These are phyloP conservation scores for Polylopha cassiicola DNA, from an alignment of 2,888 invertebrate species.

Conservation along the genomic window DNA sequence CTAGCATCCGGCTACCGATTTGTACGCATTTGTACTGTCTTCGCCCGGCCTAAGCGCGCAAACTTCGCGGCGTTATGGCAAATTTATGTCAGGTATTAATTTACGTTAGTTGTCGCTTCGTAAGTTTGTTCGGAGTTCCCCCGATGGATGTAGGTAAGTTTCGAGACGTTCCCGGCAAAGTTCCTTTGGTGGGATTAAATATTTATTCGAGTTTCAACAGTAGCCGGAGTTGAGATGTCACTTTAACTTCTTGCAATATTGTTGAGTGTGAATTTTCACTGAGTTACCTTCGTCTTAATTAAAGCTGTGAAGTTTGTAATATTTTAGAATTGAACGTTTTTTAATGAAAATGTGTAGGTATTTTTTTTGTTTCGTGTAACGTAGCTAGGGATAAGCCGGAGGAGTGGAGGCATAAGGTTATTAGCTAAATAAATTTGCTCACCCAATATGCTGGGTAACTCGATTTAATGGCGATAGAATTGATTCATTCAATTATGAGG, in stretches of 20 bases:
- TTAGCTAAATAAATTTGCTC: slow-evolving; percentile 77
- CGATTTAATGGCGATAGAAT: slow-evolving; percentile 77
- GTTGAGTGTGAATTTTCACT: slow-evolving; percentile 23
- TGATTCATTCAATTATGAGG: slow-evolving; percentile 77
- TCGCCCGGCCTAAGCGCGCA: slow-evolving; percentile 50
- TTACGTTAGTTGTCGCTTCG: slow-evolving; percentile 65
- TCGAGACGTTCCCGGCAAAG: slow-evolving; percentile 27
- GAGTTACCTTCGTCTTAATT: neutral
- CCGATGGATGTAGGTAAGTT: slow-evolving; percentile 31
- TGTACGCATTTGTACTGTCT: slow-evolving; percentile 55
- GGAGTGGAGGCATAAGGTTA: slow-evolving; percentile 62
- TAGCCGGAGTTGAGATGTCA: slow-evolving; percentile 40
- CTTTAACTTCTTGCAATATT: slow-evolving; percentile 26
- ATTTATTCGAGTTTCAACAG: slow-evolving; percentile 39
- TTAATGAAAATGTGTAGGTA: too few relatives aligned
- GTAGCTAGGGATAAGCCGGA: slow-evolving; percentile 17
- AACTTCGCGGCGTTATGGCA: slow-evolving; percentile 66
- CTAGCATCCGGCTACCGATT: slow-evolving; percentile 27
- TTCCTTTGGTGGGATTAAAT: slow-evolving; percentile 38
- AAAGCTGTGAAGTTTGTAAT: neutral
- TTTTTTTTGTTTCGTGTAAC: slow-evolving; percentile 13
- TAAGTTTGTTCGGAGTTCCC: slow-evolving; percentile 49
- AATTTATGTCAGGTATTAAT: slow-evolving; percentile 77
- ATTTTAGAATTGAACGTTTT: too few relatives aligned
- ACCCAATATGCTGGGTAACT: slow-evolving; percentile 76